phyloP scores from a whole-genome alignment of 2,888 invertebrate genomes.

The Nipponacmea schrenckii region DNA sequence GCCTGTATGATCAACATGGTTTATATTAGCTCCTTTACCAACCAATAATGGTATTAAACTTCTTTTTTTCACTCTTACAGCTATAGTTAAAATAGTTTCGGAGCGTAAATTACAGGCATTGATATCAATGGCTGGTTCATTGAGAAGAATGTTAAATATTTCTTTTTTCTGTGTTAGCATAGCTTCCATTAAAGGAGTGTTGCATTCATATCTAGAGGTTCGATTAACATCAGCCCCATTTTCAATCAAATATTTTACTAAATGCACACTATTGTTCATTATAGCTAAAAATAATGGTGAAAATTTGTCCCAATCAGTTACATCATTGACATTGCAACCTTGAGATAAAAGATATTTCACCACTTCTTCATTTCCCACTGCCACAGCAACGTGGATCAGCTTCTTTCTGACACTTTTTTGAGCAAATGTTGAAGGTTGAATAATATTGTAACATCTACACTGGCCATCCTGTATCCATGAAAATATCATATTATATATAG shows the following conservation, averaged over 20 bases:
- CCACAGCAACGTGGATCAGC: slow-evolving; percentile 37
- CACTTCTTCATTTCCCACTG: slow-evolving; percentile 28
- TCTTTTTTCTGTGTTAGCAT: slow-evolving; percentile 37
- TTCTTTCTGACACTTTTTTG: slow-evolving; percentile 21
- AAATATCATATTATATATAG: slow-evolving; percentile 20
- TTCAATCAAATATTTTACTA: slow-evolving; percentile 28
- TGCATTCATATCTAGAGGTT: slow-evolving; percentile 25
- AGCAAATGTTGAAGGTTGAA: background rate
- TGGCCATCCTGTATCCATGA: slow-evolving; percentile 17
- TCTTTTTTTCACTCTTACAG: slow-evolving; percentile 38
- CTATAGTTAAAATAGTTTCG: slow-evolving; percentile 40
- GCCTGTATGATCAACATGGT: slow-evolving; percentile 32
- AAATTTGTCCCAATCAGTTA: slow-evolving; percentile 26
- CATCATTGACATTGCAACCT: slow-evolving; percentile 34
- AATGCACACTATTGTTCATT: slow-evolving; percentile 25
- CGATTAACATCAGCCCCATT: slow-evolving; percentile 26
- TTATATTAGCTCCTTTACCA: slow-evolving; percentile 50
- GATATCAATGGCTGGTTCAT: slow-evolving; percentile 32
- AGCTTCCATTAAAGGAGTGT: slow-evolving; percentile 41
- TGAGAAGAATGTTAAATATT: slow-evolving; percentile 36
- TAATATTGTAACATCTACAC: slow-evolving; percentile 25
- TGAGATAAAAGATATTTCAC: slow-evolving; percentile 22
- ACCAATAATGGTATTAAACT: slow-evolving; percentile 41
- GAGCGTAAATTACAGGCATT: slow-evolving; percentile 34
- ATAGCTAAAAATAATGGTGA: slow-evolving; percentile 46